phyloP scores from a whole-genome alignment of 2,888 invertebrate genomes.

The Melinaea menophilus region DNA sequence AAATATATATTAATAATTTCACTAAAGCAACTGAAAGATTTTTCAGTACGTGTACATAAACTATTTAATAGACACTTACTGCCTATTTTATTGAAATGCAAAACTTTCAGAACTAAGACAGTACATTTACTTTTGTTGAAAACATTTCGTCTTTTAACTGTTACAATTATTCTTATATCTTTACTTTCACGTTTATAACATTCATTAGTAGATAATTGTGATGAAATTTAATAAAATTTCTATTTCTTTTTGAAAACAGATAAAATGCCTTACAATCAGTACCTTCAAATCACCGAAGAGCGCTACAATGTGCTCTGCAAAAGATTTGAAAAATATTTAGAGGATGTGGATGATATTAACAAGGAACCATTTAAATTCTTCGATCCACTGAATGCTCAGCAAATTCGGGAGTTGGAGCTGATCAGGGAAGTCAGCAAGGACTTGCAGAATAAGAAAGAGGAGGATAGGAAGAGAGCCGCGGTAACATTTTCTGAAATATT shows the following conservation, averaged over 20 bases:
- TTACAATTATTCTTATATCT: no score
- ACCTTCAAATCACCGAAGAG: conserved; percentile 34
- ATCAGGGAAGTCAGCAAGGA: conserved; percentile 53
- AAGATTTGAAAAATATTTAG: conserved; percentile 39
- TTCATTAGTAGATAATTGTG: neutral
- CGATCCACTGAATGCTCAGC: conserved; percentile 38
- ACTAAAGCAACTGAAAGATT: no score
- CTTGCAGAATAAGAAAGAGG: conserved; percentile 55
- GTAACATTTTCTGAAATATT: conserved; percentile 31
- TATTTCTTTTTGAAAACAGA: neutral
- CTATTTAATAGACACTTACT: no score
- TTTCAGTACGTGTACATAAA: no score
- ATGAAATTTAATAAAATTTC: no score
- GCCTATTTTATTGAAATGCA: no score
- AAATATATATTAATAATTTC: no score
- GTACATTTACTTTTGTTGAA: no score
- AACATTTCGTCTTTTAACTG: no score
- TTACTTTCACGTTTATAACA: neutral
- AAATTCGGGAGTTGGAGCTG: conserved; percentile 44
- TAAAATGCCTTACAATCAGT: conserved; percentile 28
- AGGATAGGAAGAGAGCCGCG: conserved; percentile 49
- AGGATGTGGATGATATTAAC: conserved; percentile 26
- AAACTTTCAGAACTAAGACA: no score
- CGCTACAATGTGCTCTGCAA: conserved; percentile 32
- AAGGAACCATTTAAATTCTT: conserved; percentile 44